Evolutionary conservation across 1,140 invertebrate genomes (phyloP), one percentile per base, ranked within the genome.

Genomic region (Chlorops oryzae): DNA sequence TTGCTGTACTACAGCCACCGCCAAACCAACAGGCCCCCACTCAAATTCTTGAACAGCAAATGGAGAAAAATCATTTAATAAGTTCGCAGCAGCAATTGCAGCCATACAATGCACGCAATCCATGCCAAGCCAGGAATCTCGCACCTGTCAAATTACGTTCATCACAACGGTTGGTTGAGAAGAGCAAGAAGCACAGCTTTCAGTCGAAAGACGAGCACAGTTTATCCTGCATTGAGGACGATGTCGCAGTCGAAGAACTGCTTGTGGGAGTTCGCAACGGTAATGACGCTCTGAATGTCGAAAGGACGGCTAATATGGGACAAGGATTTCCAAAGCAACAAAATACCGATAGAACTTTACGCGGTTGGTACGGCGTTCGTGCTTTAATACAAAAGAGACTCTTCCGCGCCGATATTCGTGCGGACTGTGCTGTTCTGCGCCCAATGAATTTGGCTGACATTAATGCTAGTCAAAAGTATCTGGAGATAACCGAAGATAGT

Each of bases 61-160:
- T 58, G 5, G 67, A 70, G 20, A 70, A 70, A 56, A 70, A 70
- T 52, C 67, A 68, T 43, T 32, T 70, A 23, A 70, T 59, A 44
- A 61, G 68, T 32, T 54, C 65, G 13, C 71, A 73, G 47, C 72
- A 72, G 39, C 66, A 76, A 28, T 58, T 90, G 22, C 88, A 90
- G 58, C 87, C 88, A 2, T 84, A 91, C 70, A 90, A 93, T 66
- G 91, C 90, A 3, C 75, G 90, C 10, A 95, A 96, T 77, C 88
- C 90, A 1, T 93, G 88, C 57, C 79, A 90, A 59, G 90, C 93
- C 65, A 75, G 91, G 2, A 96, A 96, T 74, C 76, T 89, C 7
- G 81, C 87, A 59, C 78, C 76, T 20, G 75, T 78, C 3, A 74
- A 80, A 0, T 18, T 51, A 58, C 78, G 73, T 10, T 78, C 70